Evolutionary conservation across 2,113 vertebrate genomes (phyloP).

Genomic region (Vidua chalybeata): DNA sequence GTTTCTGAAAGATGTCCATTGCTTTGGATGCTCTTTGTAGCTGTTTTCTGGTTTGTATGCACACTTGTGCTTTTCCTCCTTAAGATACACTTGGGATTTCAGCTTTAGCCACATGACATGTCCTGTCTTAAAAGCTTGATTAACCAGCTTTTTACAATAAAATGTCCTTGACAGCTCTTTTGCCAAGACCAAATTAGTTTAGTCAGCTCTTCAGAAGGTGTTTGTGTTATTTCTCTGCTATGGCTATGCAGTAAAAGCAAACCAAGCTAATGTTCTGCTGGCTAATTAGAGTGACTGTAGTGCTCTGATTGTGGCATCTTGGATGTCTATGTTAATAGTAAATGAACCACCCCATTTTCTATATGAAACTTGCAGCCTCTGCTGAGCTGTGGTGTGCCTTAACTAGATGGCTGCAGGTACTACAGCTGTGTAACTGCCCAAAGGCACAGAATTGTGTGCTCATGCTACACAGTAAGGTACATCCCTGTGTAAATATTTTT

Average conservation of each 20-base stretch:
- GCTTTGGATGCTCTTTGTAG: background rate
- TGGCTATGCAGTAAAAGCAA: background rate
- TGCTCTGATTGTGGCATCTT: background rate
- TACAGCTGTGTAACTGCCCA: background rate
- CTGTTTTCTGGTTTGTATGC: background rate
- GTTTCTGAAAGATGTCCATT: background rate
- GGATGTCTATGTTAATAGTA: background rate
- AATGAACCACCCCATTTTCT: background rate
- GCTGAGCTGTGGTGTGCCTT: background rate
- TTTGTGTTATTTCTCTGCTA: background rate
- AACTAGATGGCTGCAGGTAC: background rate
- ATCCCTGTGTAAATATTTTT: background rate
- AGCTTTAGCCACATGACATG: background rate
- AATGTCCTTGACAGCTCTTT: background rate
- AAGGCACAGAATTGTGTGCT: background rate
- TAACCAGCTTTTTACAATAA: background rate
- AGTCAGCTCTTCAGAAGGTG: constrained; percentile 33
- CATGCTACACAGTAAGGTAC: background rate
- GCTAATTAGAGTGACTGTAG: background rate
- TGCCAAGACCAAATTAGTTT: background rate
- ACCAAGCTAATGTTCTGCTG: background rate
- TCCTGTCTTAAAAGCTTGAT: constrained; percentile 10
- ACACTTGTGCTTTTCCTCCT: background rate
- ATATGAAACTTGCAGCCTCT: background rate
- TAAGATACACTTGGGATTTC: background rate